Percentiles rank a stretch among this genome's conserved stretches.
These are phyloP conservation scores for Oligia fasciuncula DNA, from an alignment of 2,888 invertebrate species.

Conservation along the genomic window DNA sequence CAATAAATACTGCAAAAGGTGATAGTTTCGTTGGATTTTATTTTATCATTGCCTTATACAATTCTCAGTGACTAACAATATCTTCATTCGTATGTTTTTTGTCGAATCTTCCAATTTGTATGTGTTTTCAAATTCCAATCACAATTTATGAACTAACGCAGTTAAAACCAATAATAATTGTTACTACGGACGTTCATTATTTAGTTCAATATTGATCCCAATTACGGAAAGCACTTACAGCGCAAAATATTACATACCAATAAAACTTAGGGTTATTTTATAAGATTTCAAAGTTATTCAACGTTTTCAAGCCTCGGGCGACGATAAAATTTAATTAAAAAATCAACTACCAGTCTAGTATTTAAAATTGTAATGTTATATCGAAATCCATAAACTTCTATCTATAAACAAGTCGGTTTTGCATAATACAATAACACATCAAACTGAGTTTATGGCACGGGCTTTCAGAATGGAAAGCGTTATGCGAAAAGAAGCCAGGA, in stretches of 20 bases:
- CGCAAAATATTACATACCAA: slow-evolving; percentile 45
- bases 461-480: slow-evolving; percentile 74
- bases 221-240: slow-evolving; percentile 35
- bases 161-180: slow-evolving; percentile 14
- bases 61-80: not conserved
- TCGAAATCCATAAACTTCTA: slow-evolving; percentile 66
- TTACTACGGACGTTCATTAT: not conserved
- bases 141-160: not conserved
- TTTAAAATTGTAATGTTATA: slow-evolving; percentile 67
- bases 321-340: slow-evolving; percentile 65
- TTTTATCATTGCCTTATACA: not conserved
- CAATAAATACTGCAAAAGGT: not conserved
- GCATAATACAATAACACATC: slow-evolving; percentile 80
- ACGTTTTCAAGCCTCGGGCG: slow-evolving; percentile 56
- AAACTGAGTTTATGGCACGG: slow-evolving; percentile 71
- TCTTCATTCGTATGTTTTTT: not conserved
- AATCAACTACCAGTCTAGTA: slow-evolving; percentile 63
- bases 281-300: slow-evolving; percentile 55
- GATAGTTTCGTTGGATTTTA: not conserved
- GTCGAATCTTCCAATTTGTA: not conserved
- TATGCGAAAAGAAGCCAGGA: slow-evolving; percentile 78
- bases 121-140: slow-evolving; percentile 7
- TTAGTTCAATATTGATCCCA: slow-evolving; percentile 42
- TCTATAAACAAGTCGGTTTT: slow-evolving; percentile 76
- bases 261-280: slow-evolving; percentile 52